Percentiles rank a stretch among this genome's conserved stretches.
These are phyloP conservation scores for Ferrisia virgata DNA, from an alignment of 2,888 invertebrate genomes.

Conservation along the genomic window DNA sequence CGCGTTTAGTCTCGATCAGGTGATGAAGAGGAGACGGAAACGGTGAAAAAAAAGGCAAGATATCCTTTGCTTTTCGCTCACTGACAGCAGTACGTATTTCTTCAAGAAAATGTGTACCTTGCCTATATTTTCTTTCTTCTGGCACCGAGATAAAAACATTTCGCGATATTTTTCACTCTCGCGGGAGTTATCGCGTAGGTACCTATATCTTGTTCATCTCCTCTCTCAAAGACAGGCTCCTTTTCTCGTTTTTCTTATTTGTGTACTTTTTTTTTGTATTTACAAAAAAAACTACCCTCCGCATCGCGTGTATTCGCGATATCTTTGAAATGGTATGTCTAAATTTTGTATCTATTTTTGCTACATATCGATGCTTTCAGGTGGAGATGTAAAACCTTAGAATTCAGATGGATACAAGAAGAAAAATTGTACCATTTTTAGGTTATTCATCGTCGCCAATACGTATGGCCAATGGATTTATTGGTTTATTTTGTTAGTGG, in stretches of 20 bases:
- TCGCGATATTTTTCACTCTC: slow-evolving; percentile 34
- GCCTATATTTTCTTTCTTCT: slow-evolving; percentile 14
- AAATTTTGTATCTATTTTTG: no score
- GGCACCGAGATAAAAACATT: slow-evolving; percentile 17
- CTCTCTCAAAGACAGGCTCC: neutral
- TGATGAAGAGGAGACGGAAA: neutral
- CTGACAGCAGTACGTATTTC: slow-evolving; percentile 27
- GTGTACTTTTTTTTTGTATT: neutral
- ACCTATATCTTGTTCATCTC: neutral
- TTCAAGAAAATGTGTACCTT: slow-evolving; percentile 2
- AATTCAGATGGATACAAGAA: no score
- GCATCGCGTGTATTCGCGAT: no score
- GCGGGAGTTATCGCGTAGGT: neutral
- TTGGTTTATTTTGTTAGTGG: no score
- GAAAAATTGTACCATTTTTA: no score
- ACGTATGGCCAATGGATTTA: no score
- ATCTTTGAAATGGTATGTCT: no score
- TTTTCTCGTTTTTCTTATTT: neutral
- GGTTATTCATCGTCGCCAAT: no score
- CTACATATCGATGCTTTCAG: no score
- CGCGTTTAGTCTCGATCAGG: neutral
- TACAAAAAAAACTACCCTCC: no score
- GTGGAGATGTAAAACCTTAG: no score
- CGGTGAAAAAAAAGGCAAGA: slow-evolving; percentile 9
- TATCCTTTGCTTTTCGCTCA: slow-evolving; percentile 35